These are phyloP conservation scores for Hipparchia semele DNA, from an alignment of 2,888 invertebrate species.

Conservation along the genomic window DNA sequence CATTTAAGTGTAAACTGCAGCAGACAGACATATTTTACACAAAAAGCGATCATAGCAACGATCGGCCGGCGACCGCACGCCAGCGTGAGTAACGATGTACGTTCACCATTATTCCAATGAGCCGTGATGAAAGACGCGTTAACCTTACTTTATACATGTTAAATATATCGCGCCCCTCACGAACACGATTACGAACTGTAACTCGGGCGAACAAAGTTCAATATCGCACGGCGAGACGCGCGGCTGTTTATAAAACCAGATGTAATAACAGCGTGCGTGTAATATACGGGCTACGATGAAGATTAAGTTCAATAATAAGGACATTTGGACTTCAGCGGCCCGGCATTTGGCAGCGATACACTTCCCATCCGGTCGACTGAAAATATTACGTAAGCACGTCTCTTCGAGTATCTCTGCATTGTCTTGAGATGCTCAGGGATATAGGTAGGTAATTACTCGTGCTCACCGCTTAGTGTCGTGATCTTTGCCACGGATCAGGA, in stretches of 20 bases:
- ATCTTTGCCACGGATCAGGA: no score
- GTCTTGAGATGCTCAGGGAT: no score
- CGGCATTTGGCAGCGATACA: neutral
- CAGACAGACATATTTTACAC: neutral
- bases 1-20: neutral
- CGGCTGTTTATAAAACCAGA: conserved; percentile 14
- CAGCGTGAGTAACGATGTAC: neutral
- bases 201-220: neutral
- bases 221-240: neutral
- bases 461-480: no score
- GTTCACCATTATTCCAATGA: neutral
- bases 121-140: conserved; percentile 6
- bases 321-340: conserved; percentile 1
- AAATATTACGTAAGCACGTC: neutral
- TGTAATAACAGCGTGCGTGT: conserved; percentile 17
- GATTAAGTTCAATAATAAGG: conserved; percentile 20
- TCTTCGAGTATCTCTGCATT: no score
- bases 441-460: no score
- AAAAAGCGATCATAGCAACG: neutral
- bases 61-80: neutral
- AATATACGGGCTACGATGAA: conserved; percentile 13
- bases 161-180: neutral
- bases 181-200: neutral
- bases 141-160: neutral
- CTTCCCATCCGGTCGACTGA: neutral